These are phyloP conservation scores for Euphysa ruthae DNA, from an alignment of 30 jellyfish, hydroid and myxozoan genomes.

Conservation along the genomic window DNA sequence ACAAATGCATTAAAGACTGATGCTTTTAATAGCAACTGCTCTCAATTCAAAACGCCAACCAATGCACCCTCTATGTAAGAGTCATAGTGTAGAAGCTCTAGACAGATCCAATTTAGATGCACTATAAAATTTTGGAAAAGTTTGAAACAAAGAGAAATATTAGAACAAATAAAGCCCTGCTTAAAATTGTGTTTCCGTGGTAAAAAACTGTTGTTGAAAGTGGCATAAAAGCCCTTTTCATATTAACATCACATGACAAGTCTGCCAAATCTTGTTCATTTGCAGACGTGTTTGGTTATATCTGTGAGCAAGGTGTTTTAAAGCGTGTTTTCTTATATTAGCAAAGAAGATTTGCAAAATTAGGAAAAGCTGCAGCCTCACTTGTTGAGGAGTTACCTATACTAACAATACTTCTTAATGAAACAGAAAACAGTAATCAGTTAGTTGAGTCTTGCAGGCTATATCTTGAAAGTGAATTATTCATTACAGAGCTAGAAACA, in stretches of 20 bases:
- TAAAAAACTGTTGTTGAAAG: neutral
- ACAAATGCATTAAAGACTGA: too few relatives aligned
- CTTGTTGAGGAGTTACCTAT: neutral
- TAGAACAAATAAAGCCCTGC: neutral
- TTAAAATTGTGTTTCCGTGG: neutral
- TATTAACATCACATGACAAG: neutral
- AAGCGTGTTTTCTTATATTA: neutral
- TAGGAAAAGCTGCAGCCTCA: constrained; percentile 7
- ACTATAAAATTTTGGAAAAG: neutral
- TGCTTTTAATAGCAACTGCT: neutral
- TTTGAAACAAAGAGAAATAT: neutral
- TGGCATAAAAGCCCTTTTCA: neutral
- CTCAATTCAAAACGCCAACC: neutral
- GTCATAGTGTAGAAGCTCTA: constrained; percentile 8
- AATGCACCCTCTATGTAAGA: neutral
- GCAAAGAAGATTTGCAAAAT: constrained; percentile 4
- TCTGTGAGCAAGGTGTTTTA: constrained; percentile 4
- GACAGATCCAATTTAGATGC: neutral
- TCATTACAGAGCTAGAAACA: neutral
- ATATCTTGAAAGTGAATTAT: too few relatives aligned
- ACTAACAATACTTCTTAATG: neutral
- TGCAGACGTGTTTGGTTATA: neutral
- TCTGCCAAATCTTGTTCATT: neutral
- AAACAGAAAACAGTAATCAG: neutral
- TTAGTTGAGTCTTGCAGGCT: neutral